These are phyloP conservation scores for Catostomus latipinnis DNA, from an alignment of 2,797 vertebrate species.

Conservation along the genomic window DNA sequence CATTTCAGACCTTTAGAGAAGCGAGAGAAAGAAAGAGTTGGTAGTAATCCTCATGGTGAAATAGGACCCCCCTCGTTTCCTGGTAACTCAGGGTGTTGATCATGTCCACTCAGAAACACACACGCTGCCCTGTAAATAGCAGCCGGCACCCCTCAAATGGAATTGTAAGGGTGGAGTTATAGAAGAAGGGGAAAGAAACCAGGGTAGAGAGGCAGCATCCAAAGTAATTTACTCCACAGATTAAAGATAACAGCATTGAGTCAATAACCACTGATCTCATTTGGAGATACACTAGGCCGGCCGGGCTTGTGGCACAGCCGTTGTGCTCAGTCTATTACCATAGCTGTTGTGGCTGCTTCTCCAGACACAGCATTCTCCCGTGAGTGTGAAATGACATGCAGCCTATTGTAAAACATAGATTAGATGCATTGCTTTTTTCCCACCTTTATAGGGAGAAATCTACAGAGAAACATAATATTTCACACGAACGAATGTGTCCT, in stretches of 20 bases:
- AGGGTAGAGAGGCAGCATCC: conserved; percentile 71
- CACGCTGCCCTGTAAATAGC: conserved; percentile 70
- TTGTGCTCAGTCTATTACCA: conserved; percentile 64
- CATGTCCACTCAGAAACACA: conserved; percentile 58
- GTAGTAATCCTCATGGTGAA: conserved; percentile 63
- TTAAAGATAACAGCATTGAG: conserved; percentile 79
- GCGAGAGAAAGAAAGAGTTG: conserved; percentile 38
- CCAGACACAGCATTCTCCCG: conserved; percentile 55
- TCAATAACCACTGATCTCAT: conserved; percentile 82
- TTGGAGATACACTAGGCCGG: conserved; percentile 75
- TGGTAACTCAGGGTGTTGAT: conserved; percentile 59
- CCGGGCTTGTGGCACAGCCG: conserved; percentile 45
- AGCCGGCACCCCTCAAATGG: conserved; percentile 69
- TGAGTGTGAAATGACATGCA: conserved; percentile 56
- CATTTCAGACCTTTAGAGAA: conserved; percentile 51
- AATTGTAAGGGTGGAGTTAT: conserved; percentile 73
- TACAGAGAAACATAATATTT: conserved; percentile 59
- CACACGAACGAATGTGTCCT: conserved; percentile 51
- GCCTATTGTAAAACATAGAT: conserved; percentile 67
- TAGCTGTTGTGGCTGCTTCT: conserved; percentile 60
- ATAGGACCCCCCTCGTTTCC: conserved; percentile 58
- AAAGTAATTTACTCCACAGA: conserved; percentile 78
- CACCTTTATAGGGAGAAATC: conserved; percentile 51
- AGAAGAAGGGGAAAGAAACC: conserved; percentile 65
- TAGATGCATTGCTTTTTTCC: conserved; percentile 48